phyloP scores from a whole-genome alignment of 2,113 vertebrate genomes.

The Glareola pratincola region DNA sequence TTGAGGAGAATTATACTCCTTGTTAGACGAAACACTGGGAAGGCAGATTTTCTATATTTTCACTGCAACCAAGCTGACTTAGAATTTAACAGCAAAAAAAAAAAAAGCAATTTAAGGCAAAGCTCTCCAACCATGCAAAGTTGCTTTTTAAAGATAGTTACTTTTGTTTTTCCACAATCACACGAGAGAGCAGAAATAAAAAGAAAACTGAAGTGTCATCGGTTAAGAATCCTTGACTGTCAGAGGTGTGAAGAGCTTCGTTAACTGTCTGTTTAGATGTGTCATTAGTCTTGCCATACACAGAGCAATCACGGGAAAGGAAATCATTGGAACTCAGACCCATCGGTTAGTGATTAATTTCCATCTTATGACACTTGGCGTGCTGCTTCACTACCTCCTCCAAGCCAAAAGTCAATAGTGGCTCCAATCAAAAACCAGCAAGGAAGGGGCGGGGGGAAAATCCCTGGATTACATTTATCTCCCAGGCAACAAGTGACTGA shows the following conservation, averaged over 20 bases:
- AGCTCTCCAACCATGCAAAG: neutral
- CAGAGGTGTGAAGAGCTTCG: neutral
- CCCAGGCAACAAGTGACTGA: slow-evolving; percentile 46
- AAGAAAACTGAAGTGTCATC: neutral
- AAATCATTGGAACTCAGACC: slow-evolving; percentile 71
- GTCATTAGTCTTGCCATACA: neutral
- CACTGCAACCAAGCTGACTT: neutral
- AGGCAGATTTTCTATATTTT: neutral
- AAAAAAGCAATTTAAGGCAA: neutral
- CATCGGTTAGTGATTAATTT: slow-evolving; percentile 67
- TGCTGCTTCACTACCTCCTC: slow-evolving; percentile 4
- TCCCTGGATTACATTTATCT: slow-evolving; percentile 48
- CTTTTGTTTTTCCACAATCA: neutral
- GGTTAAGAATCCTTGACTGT: neutral
- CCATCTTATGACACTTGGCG: slow-evolving; percentile 3
- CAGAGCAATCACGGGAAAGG: slow-evolving; percentile 48
- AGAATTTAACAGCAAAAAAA: neutral
- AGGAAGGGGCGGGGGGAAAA: neutral
- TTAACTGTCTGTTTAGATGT: slow-evolving; percentile 4
- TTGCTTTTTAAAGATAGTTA: neutral
- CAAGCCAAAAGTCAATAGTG: neutral
- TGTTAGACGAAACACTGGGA: neutral
- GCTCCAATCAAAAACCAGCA: slow-evolving; percentile 21
- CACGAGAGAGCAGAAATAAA: neutral
- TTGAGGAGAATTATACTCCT: neutral